Evolutionary conservation across 1,140 invertebrate species (phyloP), one percentile per base, ranked within the genome.

Genomic region (Sarcophaga peregrina): DNA sequence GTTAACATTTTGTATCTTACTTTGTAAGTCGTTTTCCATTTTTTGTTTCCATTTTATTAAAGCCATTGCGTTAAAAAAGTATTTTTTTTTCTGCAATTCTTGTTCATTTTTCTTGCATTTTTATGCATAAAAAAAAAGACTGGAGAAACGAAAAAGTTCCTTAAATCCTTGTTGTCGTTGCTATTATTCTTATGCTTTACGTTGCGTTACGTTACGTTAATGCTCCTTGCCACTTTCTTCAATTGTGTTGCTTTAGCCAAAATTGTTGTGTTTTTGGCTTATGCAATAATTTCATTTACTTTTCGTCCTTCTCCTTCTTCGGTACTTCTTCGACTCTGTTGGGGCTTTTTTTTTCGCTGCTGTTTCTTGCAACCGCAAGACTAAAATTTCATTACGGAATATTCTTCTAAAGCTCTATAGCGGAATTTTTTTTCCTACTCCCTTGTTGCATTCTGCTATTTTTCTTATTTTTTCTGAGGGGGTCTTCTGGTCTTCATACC

Each of bases 181-280:
- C 25, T 37, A 2, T 37, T 37, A 37, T 37, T 37, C 25, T 37
- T 37, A 37, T 37, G 25, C 4, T 37, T 37, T 37, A 37, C 25
- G 25, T 37, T 37, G 25, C 25, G 25, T 37, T 37, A 37, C 25
- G 25, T 37, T 37, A 37, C 25, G 25, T 37, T 37, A 37, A 37
- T 37, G 25, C 25, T 37, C 25, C 62, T n/a, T 68, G 62, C 17
- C 17, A 25, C 17, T 68, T 68, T 68, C 62, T 68, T 37, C 62
- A 20, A 68, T 20, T 68, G 17, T 68, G 62, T 68, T 68, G 17
- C 62, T 68, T 25, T 68, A 68, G n/a, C 62, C 62, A 68, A 68
- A 68, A 68, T 68, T 68, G 62, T 68, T 68, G 62, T 68, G 17
- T 68, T 68, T 68, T 68, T 68, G 62, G 62, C 62, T 68, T 68